Percentiles rank a stretch among this genome's conserved stretches.
Conservation (phyloP, 2,888 invertebrate species). For the Ophioninae sp. region DNA sequence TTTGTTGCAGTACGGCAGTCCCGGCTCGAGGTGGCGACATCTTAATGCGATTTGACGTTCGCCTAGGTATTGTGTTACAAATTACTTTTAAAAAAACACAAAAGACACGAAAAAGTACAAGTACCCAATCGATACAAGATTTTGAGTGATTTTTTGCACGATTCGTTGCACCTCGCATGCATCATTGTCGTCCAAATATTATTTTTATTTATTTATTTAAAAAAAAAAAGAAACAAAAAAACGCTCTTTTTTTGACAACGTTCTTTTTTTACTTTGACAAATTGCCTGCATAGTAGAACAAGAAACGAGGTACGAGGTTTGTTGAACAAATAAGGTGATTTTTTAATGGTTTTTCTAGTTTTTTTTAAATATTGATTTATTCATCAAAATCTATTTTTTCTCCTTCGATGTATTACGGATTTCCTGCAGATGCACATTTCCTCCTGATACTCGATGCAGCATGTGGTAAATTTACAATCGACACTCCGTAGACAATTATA, state of each 20-base stretch:
- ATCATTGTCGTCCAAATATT: not conserved
- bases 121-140: slow-evolving; percentile 32
- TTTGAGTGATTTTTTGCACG: slow-evolving; percentile 12
- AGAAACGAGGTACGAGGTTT: too few relatives aligned
- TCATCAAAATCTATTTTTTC: too few relatives aligned
- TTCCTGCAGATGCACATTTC: too few relatives aligned
- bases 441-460: not conserved
- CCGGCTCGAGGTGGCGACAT: slow-evolving; percentile 92
- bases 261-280: too few relatives aligned
- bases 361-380: too few relatives aligned
- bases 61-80: slow-evolving; percentile 77
- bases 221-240: not conserved
- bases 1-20: slow-evolving; percentile 94
- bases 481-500: not conserved
- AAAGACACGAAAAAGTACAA: slow-evolving; percentile 21
- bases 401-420: too few relatives aligned
- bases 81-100: slow-evolving; percentile 26
- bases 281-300: too few relatives aligned
- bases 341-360: too few relatives aligned
- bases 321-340: too few relatives aligned
- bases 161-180: slow-evolving; percentile 40
- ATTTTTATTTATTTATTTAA: not conserved
- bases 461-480: not conserved
- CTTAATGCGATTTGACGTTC: slow-evolving; percentile 85
- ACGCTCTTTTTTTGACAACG: too few relatives aligned